Base-by-base conservation (phyloP, 2,888 invertebrate genomes). In the Vanessa cardui region DNA sequence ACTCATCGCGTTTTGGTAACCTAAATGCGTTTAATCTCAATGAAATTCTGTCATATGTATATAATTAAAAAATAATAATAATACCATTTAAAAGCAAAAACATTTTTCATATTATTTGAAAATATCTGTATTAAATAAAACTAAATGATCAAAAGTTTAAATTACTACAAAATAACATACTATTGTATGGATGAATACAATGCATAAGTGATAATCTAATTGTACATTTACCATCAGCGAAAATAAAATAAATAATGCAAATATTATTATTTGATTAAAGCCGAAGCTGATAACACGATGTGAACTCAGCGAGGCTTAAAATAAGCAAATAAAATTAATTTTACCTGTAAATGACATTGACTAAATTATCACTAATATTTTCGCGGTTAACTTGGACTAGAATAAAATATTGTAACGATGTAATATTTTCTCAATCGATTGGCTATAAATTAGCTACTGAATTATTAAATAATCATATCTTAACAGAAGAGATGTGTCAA, bases 151-250 rank as follows among this genome's bases (percentile, higher is more conserved):
- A 8, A 39, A 39, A 39, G 0, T 39, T 9, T 9, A 9, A 0
- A 8, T 9, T 39, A 39, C 9, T 39, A 39, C 9, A 50, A 62
- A 45, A 58, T 7, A 44, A 64, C 33, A 31, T 15, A 26, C 18
- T 46, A 31, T 20, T 59, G 31, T 59, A 54, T 26, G 56, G 49
- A 62, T 21, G 20, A 52, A 66, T 62, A 62, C 58, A 62, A 58
- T 62, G 52, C 58, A 62, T 31, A 47, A 47, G 65, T 54, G 52
- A 69, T 54, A 69, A 62, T 69, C n/a, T 47, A 69, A 65, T 69
- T 54, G 58, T 50, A 49, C 15, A 60, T 54, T 61, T 44, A 61
- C 6, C 54, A 62, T 50, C 1, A 33, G 46, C 54, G 54, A 56
- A 67, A 39, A 54, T 61, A 61, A 61, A 54, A 52, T 64, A 60